These are phyloP conservation scores for Heterodera carotae DNA, from an alignment of 1,140 invertebrate species.

Conservation along the genomic window DNA sequence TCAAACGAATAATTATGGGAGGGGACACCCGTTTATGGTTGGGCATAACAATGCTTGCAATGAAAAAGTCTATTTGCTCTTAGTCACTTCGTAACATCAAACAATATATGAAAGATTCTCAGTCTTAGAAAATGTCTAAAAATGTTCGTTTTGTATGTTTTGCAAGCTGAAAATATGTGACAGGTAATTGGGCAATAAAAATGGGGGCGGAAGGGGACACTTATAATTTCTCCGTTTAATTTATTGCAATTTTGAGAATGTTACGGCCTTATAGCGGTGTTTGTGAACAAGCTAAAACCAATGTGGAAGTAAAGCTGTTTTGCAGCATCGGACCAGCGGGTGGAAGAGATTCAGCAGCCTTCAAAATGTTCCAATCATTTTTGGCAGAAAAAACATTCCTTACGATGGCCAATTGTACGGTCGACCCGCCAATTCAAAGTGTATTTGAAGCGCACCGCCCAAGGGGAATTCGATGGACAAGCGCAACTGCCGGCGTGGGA, in stretches of 20 bases:
- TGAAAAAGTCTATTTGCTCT: no score
- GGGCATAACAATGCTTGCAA: not conserved
- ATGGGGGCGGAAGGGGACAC: no score
- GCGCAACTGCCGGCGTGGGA: conserved; percentile 30
- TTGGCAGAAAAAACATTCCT: not conserved
- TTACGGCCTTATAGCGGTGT: not conserved
- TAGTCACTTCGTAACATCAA: no score
- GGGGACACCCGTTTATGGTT: not conserved
- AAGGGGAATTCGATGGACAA: conserved; percentile 57
- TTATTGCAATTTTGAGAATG: not conserved
- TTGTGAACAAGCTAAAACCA: no score
- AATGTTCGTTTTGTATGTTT: no score
- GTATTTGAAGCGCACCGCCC: conserved; percentile 53
- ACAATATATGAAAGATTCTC: not conserved
- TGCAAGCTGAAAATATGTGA: no score
- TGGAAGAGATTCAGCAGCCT: not conserved
- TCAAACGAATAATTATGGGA: not conserved
- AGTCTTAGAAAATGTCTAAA: no score
- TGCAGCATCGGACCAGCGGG: not conserved
- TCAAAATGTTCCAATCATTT: not conserved
- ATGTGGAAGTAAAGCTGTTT: conserved; percentile 11
- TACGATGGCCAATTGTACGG: not conserved
- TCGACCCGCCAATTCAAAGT: conserved; percentile 30
- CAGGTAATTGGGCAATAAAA: no score
- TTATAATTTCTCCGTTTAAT: not conserved